Base-by-base conservation (phyloP, 2,113 vertebrate genomes). In the Emydocephalus ijimae region DNA sequence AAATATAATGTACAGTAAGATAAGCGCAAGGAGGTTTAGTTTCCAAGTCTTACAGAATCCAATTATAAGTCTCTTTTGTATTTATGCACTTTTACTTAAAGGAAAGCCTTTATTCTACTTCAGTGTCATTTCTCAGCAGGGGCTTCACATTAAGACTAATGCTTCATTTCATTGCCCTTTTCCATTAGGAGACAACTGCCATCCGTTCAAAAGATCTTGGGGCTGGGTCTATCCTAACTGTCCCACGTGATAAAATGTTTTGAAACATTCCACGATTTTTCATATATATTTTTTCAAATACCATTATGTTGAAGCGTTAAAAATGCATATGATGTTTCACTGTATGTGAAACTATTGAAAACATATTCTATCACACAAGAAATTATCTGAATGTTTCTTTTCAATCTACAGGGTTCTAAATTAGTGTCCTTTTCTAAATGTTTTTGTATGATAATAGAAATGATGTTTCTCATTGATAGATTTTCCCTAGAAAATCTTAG, bases 11-110 rank as follows among this genome's bases (percentile, higher is more conserved):
- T 98, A 97, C 96, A 97, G 95, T 96, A 94, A 97, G 96, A 97
- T 96, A 97, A 97, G 96, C 96, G 97, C 95, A 96, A 98, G 97
- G 96, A 95, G 97, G 94, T 96, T 59, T 97, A 97, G 96, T 97
- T 97, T 97, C 95, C 93, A 95, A 96, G 93, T 97, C 97, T 97
- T 98, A 97, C 97, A 97, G 94, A 97, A 98, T 97, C 97, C 97
- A 98, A 98, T 98, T 98, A 98, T 96, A 97, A 95, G 86, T 93
- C 96, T 95, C 96, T 97, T 81, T 97, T 97, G 95, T 97, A 98
- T 98, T 98, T 96, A 98, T 96, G 96, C 91, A 96, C 96, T 94
- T 96, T 93, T 97, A 97, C 96, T 94, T 94, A 94, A 97, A 97
- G 95, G 97, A 88, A 91, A 97, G 96, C 96, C 96, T 97, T 97